A percentile compares a stretch with the other conserved stretches of the same genome.
phyloP scores from a whole-genome alignment of 2,888 invertebrate species.

The Zele albiditarsus region DNA sequence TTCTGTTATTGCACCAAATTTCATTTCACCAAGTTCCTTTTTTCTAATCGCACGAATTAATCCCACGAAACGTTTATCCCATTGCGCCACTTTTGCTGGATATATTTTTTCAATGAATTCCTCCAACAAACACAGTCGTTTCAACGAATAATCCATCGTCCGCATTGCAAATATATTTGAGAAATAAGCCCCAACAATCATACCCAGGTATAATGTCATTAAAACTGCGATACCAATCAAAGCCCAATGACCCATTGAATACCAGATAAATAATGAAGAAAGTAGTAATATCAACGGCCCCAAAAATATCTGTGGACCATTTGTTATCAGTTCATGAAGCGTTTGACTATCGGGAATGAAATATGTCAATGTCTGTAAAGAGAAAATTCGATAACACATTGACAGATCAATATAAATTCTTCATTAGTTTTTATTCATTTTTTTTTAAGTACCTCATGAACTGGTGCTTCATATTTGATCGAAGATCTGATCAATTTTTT shows the following conservation, averaged over 20 bases:
- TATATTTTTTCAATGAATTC: slow-evolving; percentile 60
- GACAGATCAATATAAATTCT: not conserved
- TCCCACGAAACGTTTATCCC: slow-evolving; percentile 56
- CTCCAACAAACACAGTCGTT: slow-evolving; percentile 56
- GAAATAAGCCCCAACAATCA: slow-evolving; percentile 57
- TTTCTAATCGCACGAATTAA: slow-evolving; percentile 53
- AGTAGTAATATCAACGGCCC: slow-evolving; percentile 74
- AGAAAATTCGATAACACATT: slow-evolving; percentile 66
- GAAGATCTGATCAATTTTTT: slow-evolving; percentile 64
- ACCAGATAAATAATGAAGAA: slow-evolving; percentile 72
- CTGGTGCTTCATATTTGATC: slow-evolving; percentile 56
- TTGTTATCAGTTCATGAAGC: slow-evolving; percentile 74
- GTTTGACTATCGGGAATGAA: slow-evolving; percentile 74
- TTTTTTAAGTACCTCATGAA: slow-evolving; percentile 55
- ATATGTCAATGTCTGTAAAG: slow-evolving; percentile 68
- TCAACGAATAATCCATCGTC: slow-evolving; percentile 57
- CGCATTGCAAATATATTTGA: slow-evolving; percentile 57
- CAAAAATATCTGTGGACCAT: slow-evolving; percentile 74
- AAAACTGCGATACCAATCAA: slow-evolving; percentile 73
- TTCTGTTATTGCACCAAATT: slow-evolving; percentile 56
- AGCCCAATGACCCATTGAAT: slow-evolving; percentile 74
- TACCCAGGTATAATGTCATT: slow-evolving; percentile 67
- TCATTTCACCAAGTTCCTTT: slow-evolving; percentile 56
- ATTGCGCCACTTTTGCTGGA: slow-evolving; percentile 57
- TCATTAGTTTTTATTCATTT: not conserved